A percentile compares a stretch with the other conserved stretches of the same genome.
Conservation (phyloP, 2,797 vertebrate genomes). For the Ctenosaura bakeri region DNA sequence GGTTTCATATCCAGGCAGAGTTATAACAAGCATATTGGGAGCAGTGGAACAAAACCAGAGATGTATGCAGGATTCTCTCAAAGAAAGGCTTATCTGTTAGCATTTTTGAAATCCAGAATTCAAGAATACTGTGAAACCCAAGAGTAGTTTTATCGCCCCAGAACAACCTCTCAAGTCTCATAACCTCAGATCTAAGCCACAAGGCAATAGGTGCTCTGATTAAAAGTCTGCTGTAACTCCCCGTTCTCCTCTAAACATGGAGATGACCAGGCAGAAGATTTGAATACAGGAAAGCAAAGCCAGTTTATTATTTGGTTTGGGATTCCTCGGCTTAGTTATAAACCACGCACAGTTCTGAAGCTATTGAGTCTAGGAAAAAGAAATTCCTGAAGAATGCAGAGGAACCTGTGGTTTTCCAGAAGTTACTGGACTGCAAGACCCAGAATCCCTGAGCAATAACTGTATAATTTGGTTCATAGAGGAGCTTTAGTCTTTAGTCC, state of each 20-base stretch:
- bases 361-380: neutral
- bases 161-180: neutral
- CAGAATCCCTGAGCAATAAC: neutral
- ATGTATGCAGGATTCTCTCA: constrained; percentile 32
- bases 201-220: neutral
- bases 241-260: neutral
- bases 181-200: neutral
- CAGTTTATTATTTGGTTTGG: neutral
- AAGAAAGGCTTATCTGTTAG: constrained; percentile 29
- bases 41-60: constrained; percentile 45
- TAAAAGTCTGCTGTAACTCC: neutral
- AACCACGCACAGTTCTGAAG: neutral
- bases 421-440: neutral
- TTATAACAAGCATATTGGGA: constrained; percentile 53
- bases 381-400: neutral
- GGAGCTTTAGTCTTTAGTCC: neutral
- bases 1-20: constrained; percentile 68
- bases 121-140: neutral
- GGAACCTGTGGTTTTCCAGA: neutral
- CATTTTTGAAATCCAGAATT: constrained; percentile 24
- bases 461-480: neutral
- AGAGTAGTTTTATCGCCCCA: neutral
- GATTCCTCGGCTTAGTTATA: neutral
- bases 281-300: neutral
- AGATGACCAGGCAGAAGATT: neutral